Evolutionary conservation across 2,113 vertebrate genomes (phyloP), one percentile per base, ranked within the genome.

Genomic region (Corythoichthys haematopterus): DNA sequence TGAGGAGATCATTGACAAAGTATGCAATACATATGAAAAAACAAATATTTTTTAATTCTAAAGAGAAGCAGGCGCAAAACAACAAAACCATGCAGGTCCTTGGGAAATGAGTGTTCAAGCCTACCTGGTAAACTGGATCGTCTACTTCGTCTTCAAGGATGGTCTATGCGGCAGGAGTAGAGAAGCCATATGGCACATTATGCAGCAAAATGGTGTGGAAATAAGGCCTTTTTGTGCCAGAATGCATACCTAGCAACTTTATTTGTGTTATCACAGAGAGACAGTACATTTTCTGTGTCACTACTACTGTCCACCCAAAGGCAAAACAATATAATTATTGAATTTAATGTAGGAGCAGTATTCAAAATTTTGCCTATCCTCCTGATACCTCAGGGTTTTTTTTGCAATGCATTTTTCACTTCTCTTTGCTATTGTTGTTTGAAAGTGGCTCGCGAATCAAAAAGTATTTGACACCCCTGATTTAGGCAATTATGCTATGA

Each of bases 91-190:
- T 47, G 58, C 55, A 59, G 37, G 15, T 55, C 68, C 55, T 68
- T 50, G 62, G 70, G 60, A 48, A 36, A 66, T 65, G 77, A 69
- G 82, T 83, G 88, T 74, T 64, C 72, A 72, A 85, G 93, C 92
- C 93, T 95, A 99, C 97, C 97, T 99, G 97, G 92, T 99, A 99
- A 38, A 99, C 95, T 37, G 97, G 97, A 85, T 99, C 97, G 86
- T 99, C 97, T 81, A 95, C 94, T 91, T 99, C 96, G 74, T 99
- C 97, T 91, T 99, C 97, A 90, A 99, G 92, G 91, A 99, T 98
- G 85, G 95, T 98, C 97, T 99, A 93, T 78, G 85, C 73, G 80
- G 35, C 43, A 91, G 90, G 74, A 83, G 84, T 83, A 82, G 63
- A 79, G 81, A 84, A 77, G 65, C 66, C 53, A 89, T 89, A 91